Base-by-base conservation (phyloP, 1,140 invertebrate genomes). In the Trichogramma pretiosum region DNA sequence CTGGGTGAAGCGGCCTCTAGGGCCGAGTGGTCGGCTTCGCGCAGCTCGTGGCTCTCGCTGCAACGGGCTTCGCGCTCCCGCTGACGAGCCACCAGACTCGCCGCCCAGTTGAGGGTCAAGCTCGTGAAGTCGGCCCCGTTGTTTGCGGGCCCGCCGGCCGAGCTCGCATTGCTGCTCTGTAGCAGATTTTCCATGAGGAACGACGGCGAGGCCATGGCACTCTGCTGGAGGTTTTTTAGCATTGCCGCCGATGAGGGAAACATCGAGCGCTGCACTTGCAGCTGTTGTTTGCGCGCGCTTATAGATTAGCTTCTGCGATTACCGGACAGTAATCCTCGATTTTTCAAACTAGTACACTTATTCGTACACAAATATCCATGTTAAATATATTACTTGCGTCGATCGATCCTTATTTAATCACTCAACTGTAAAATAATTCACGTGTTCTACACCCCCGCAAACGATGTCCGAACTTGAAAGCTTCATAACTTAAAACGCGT, bases 121-220 rank as follows among this genome's bases (percentile, higher is more conserved):
- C 67, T 68, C 13, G 64, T 65, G 14, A 71, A 59, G 17, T 69
- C 64, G 24, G 59, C 56, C n/a, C n/a, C n/a, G n/a, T n/a, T n/a
- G 24, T 28, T 28, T 5, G 24, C 24, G 5, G 24, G 24, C n/a
- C n/a, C n/a, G n/a, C n/a, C n/a, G 21, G 55, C 46, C 14, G 58
- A 61, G 11, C 60, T 54, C 18, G 67, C 54, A 16, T 59, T 56
- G 53, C 70, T 70, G 50, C 70, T 75, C 50, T 74, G 66, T 19
- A 77, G 62, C 16, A 77, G 57, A 56, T 76, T 76, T 56, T 77
- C 74, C 64, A 77, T 72, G 13, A 76, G 59, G 52, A 77, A 77
- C 8, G 72, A 70, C 8, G 71, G 70, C 55, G 71, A 67, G 40
- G 63, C 61, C 66, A 67, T 68, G 41, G 64, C 60, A 55, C 68